Conservation (phyloP, 2,797 vertebrate genomes). For the Myotis planiceps region DNA sequence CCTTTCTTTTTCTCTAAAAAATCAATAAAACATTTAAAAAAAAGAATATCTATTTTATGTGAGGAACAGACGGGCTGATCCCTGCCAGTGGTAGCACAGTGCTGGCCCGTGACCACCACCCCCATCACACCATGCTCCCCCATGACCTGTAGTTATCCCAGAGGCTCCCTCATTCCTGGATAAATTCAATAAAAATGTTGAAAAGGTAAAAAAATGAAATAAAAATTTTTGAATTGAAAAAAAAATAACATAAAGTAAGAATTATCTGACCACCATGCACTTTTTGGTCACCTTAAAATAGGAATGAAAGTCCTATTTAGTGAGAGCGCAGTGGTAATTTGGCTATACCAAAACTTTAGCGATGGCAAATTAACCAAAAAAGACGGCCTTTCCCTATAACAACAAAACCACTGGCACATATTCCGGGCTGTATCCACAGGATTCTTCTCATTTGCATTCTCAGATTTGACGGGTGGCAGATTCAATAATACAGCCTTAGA, state of each 20-base stretch:
- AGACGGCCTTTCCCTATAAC: neutral
- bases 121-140: neutral
- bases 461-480: neutral
- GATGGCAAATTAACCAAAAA: neutral
- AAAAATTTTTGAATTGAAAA: neutral
- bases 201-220: neutral
- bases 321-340: neutral
- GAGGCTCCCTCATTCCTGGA: accelerated
- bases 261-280: neutral
- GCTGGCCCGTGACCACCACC: accelerated
- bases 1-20: too few species aligned
- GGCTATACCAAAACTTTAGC: neutral
- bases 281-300: neutral
- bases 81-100: neutral
- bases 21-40: too few species aligned
- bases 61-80: neutral
- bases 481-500: neutral
- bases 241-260: neutral
- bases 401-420: neutral
- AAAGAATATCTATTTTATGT: neutral
- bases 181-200: neutral
- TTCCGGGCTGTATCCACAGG: neutral
- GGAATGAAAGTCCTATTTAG: neutral
- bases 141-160: too few species aligned
- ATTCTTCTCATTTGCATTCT: conserved; percentile 8